Evolutionary conservation across 2,797 vertebrate species (phyloP).

Genomic region (Myotis daubentonii): DNA sequence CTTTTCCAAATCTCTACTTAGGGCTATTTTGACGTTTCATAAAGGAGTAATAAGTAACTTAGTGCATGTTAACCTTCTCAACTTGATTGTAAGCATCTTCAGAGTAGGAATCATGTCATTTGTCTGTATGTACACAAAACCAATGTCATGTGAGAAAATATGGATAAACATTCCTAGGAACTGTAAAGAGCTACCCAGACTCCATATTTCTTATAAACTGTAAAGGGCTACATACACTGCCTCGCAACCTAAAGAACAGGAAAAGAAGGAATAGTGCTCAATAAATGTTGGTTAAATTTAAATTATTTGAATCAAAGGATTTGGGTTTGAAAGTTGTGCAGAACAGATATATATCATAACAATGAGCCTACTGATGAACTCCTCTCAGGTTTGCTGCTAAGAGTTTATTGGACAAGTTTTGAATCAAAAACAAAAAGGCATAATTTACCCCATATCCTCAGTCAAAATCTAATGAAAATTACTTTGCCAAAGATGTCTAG

Average conservation of each 20-base stretch:
- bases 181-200: background rate
- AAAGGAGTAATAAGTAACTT: background rate
- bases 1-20: constrained; percentile 22
- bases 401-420: background rate
- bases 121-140: background rate
- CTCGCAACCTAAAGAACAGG: background rate
- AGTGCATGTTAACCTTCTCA: background rate
- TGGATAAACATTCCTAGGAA: background rate
- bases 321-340: background rate
- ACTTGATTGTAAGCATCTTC: background rate
- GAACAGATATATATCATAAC: background rate
- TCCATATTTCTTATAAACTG: background rate
- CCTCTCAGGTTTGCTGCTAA: background rate
- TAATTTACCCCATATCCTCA: background rate
- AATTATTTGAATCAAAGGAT: background rate
- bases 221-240: background rate
- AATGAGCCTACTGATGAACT: background rate
- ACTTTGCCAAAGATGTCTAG: background rate
- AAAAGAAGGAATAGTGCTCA: background rate
- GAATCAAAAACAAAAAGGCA: background rate
- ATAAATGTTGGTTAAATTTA: background rate
- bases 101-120: background rate
- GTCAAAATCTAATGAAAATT: background rate
- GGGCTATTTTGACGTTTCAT: constrained; percentile 17
- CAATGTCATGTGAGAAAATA: background rate